A percentile compares a stretch with the other conserved stretches of the same genome.
phyloP scores from a whole-genome alignment of 2,888 invertebrate genomes.

The Lepetodrilus schrolli region DNA sequence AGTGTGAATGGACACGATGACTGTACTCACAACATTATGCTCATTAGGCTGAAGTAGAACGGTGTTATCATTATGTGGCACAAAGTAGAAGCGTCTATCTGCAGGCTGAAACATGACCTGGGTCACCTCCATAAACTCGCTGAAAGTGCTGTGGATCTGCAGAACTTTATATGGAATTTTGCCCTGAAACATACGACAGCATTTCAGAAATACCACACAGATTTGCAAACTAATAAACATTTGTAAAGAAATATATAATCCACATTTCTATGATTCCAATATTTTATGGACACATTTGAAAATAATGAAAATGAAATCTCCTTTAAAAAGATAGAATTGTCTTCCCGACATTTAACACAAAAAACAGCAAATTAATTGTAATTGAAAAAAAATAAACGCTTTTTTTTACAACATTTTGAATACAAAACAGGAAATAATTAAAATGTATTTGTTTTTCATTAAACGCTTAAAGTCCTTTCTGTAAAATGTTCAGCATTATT shows the following conservation, averaged over 20 bases:
- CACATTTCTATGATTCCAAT: background rate
- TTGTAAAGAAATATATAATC: no score
- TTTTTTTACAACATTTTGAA: no score
- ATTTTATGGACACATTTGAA: background rate
- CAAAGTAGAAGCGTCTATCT: slow-evolving; percentile 80
- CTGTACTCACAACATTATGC: slow-evolving; percentile 64
- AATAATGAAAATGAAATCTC: background rate
- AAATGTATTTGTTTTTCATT: background rate
- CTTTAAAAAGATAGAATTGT: no score
- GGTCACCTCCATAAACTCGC: slow-evolving; percentile 85
- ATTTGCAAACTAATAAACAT: background rate
- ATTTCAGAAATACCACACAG: background rate
- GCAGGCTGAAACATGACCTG: slow-evolving; percentile 80
- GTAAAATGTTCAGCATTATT: no score
- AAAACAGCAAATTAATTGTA: no score
- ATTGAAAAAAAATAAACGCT: no score
- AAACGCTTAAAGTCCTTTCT: background rate
- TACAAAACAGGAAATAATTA: no score
- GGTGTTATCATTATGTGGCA: slow-evolving; percentile 71
- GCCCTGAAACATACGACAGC: slow-evolving; percentile 80
- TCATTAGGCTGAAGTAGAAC: slow-evolving; percentile 67
- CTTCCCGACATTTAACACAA: no score
- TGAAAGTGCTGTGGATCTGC: slow-evolving; percentile 87
- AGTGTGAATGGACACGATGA: no score
- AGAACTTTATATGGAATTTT: slow-evolving; percentile 86